phyloP scores from a whole-genome alignment of 2,888 invertebrate species.

The Leucophora obtusa region DNA sequence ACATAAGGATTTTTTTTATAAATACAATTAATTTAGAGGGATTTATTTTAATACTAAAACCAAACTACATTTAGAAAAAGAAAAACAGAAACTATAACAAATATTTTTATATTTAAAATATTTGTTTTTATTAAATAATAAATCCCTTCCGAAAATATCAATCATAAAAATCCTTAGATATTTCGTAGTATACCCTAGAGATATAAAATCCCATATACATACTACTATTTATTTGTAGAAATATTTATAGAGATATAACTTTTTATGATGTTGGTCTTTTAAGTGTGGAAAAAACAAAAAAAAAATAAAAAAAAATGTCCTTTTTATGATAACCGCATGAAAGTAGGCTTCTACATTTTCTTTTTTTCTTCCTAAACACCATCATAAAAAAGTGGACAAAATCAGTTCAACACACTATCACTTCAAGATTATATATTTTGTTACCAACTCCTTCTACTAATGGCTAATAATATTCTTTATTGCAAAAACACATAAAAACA shows the following conservation, averaged over 20 bases:
- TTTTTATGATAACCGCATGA: background rate
- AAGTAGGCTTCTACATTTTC: background rate
- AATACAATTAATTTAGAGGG: background rate
- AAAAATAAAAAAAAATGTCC: too few species aligned
- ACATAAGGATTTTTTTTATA: background rate
- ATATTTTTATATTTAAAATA: background rate
- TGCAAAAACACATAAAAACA: background rate
- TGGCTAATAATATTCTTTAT: background rate
- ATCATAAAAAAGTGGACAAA: background rate
- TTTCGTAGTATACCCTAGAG: background rate
- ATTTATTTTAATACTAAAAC: background rate
- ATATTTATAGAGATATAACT: background rate
- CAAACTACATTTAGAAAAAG: background rate
- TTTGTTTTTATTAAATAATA: background rate
- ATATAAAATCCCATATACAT: background rate
- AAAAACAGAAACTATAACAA: background rate
- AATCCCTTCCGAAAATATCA: background rate
- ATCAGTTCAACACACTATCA: background rate
- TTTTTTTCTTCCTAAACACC: background rate
- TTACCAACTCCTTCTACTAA: background rate
- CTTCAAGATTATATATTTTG: background rate
- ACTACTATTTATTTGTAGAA: too few species aligned
- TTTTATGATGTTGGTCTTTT: background rate
- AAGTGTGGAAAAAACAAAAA: background rate
- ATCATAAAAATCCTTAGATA: background rate